Percentiles rank a stretch among this genome's conserved stretches.
Conservation (phyloP, 2,888 invertebrate genomes). For the Heteropelma amictum region DNA sequence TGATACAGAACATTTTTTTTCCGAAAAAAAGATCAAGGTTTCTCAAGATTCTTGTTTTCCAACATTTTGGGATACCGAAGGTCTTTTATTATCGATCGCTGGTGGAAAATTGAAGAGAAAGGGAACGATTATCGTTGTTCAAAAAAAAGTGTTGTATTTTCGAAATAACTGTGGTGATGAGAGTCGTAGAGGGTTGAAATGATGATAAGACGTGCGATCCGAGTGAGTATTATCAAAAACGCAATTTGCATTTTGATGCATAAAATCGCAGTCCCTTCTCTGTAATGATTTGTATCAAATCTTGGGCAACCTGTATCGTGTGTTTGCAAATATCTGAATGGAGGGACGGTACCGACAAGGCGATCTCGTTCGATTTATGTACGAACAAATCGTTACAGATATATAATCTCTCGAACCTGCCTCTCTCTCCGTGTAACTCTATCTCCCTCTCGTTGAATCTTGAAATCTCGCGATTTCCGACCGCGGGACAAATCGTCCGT, state of each 20-base stretch:
- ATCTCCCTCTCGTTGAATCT: constrained; percentile 14
- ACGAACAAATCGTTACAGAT: constrained; percentile 50
- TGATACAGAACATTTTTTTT: too few species aligned
- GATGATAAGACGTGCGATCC: too few species aligned
- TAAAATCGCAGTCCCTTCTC: background rate
- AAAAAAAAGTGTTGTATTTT: too few species aligned
- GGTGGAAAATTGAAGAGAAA: too few species aligned
- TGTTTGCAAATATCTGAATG: background rate
- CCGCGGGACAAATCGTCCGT: constrained; percentile 59
- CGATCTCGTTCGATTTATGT: constrained; percentile 46
- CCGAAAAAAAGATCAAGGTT: too few species aligned
- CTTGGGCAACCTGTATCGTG: constrained; percentile 21
- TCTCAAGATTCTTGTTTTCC: too few species aligned
- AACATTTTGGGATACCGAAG: too few species aligned
- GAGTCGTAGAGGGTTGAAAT: too few species aligned
- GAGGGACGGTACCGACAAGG: constrained; percentile 17
- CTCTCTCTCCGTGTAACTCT: constrained; percentile 26
- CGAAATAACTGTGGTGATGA: too few species aligned
- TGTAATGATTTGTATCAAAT: constrained; percentile 4
- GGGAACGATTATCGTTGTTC: too few species aligned
- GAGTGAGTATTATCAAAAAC: background rate
- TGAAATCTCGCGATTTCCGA: constrained; percentile 52
- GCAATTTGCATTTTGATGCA: background rate
- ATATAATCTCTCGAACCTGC: constrained; percentile 27
- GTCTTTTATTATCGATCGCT: too few species aligned